Base-by-base conservation (phyloP, 2,113 vertebrate species). In the Oryzias javanicus region DNA sequence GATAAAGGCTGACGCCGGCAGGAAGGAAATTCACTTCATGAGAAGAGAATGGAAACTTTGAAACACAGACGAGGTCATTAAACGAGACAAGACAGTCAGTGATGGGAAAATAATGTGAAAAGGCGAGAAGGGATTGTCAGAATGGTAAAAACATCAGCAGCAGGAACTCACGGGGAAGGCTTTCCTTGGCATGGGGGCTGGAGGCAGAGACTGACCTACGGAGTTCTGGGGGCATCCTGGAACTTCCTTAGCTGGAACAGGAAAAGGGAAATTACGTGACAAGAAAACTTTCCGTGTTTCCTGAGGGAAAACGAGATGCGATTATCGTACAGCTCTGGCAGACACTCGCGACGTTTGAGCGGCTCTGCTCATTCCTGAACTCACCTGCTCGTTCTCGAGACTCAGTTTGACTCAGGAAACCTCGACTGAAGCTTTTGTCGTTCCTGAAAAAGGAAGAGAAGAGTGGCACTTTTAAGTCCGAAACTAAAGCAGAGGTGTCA, bases 121-220 rank as follows among this genome's bases (percentile, higher is more conserved):
- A 51, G 45, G 13, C 25, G 15, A 63, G 20, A 25, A 14, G 19
- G 44, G 15, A 47, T 19, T 8, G 10, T 35, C 35, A 10, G 12
- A 25, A 68, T 24, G 35, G 49, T n/a, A 13, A 58, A 19, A 22
- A 62, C 35, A 12, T 35, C 35, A 35, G 35, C 1, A 42, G 3
- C 24, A 4, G 50, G 16, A 27, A 91, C 95, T 93, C 86, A 97
- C 97, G 5, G 91, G 86, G 80, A 93, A 94, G 5, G 92, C 92
- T 84, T 96, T 98, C 82, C 95, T 90, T 64, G 94, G 93, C 91
- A 95, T 92, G 68, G 94, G 94, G n/a, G 94, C 95, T 48, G 94
- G 93, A 57, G 95, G 92, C 65, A 94, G 90, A 60, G 91, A 72
- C 67, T 90, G 93, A 74, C 91, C 64, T 16, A 83, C 78, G 41